Evolutionary conservation across 2,888 invertebrate genomes (phyloP).

Genomic region (Branchipolynoe longqiensis): DNA sequence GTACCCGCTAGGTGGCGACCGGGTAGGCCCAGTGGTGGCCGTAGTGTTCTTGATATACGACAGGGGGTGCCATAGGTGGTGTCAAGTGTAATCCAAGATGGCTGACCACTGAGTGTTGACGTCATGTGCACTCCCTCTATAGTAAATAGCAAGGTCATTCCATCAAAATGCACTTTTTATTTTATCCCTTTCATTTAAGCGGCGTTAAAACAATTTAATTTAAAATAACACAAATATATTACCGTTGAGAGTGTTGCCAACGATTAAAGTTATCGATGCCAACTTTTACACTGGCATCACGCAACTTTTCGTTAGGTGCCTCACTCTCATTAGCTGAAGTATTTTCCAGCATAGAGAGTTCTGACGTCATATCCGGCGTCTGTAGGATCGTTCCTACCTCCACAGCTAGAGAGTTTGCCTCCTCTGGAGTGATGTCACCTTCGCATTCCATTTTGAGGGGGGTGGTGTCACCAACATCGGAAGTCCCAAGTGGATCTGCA

Average conservation of each 20-base stretch:
- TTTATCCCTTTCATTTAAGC: too few species aligned
- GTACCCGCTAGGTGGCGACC: too few species aligned
- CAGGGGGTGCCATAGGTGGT: too few species aligned
- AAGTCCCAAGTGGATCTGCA: too few species aligned
- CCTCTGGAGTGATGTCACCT: slow-evolving; percentile 16
- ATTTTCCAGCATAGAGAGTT: not conserved
- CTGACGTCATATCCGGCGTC: slow-evolving; percentile 16
- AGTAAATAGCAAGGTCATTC: too few species aligned
- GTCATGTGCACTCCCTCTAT: too few species aligned
- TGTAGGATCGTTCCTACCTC: slow-evolving; percentile 49
- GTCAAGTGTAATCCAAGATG: too few species aligned
- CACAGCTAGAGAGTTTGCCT: slow-evolving; percentile 47
- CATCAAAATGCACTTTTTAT: too few species aligned
- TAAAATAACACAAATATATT: not conserved
- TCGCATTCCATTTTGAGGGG: not conserved
- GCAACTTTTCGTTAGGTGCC: not conserved
- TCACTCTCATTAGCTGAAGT: not conserved
- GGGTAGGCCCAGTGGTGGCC: too few species aligned
- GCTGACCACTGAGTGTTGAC: too few species aligned
- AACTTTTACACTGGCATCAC: not conserved
- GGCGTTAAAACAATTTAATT: too few species aligned
- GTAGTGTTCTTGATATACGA: too few species aligned
- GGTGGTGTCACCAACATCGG: not conserved
- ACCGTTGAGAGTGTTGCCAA: slow-evolving; percentile 35
- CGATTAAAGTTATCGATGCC: not conserved